phyloP scores from a whole-genome alignment of 2,797 vertebrate species.

The Scolopax bukidnonensis region DNA sequence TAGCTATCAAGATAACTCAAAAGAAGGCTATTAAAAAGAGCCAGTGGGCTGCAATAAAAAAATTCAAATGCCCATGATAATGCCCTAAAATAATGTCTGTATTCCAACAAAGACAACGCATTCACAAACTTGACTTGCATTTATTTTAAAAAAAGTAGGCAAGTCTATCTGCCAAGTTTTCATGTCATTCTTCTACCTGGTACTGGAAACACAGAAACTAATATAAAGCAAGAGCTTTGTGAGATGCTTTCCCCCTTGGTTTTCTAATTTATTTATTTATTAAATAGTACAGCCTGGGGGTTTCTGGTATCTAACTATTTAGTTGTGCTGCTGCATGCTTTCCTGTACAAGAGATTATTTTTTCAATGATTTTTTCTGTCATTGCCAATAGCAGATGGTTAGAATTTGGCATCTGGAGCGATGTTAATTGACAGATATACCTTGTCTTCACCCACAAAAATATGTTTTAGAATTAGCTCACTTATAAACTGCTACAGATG shows the following conservation, averaged over 20 bases:
- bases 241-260: not conserved
- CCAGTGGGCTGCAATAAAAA: not conserved
- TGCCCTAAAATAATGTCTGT: not conserved
- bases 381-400: slow-evolving; percentile 10
- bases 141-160: not conserved
- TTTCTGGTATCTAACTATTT: not conserved
- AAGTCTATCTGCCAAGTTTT: not conserved
- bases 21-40: not conserved
- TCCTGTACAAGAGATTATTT: not conserved
- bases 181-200: not conserved
- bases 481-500: not conserved
- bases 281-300: not conserved
- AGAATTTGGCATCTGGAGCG: slow-evolving; percentile 1
- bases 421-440: not conserved
- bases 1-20: not conserved
- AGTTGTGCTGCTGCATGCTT: not conserved
- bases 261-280: not conserved
- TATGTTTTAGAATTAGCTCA: slow-evolving; percentile 19
- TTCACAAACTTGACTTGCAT: not conserved
- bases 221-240: not conserved
- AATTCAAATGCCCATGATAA: not conserved
- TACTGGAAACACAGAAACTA: not conserved
- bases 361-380: not conserved
- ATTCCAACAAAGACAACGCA: not conserved
- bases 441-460: not conserved